phyloP scores from a whole-genome alignment of 2,797 vertebrate species.

The Gadopsis bispinosus region DNA sequence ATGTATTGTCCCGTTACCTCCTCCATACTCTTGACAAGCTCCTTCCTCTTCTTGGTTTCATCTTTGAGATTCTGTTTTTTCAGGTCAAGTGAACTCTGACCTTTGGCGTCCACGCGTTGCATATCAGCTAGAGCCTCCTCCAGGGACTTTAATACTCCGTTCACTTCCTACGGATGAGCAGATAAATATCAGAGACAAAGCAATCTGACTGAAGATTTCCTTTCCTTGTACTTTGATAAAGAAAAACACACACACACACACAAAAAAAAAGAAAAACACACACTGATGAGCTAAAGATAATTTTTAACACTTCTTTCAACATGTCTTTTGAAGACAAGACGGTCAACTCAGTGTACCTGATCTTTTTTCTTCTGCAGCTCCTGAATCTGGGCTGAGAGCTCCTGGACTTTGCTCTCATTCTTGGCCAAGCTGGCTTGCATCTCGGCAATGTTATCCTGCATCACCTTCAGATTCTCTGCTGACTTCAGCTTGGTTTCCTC shows the following conservation, averaged over 20 bases:
- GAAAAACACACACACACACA: no score
- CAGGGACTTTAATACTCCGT: constrained; percentile 83
- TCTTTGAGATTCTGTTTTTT: constrained; percentile 91
- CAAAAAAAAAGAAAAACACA: neutral
- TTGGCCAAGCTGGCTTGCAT: constrained; percentile 85
- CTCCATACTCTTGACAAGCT: constrained; percentile 90
- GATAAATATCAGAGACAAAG: neutral
- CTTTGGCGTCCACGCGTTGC: constrained; percentile 90
- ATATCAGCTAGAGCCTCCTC: constrained; percentile 88
- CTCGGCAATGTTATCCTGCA: constrained; percentile 84
- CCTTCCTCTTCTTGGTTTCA: constrained; percentile 89
- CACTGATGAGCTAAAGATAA: neutral
- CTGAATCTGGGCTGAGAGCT: constrained; percentile 87
- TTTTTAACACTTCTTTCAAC: neutral
- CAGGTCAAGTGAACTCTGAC: constrained; percentile 90
- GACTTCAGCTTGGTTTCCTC: constrained; percentile 91
- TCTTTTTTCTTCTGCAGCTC: constrained; percentile 90
- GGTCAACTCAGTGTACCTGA: constrained; percentile 79
- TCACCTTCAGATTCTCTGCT: constrained; percentile 85
- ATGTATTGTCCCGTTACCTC: constrained; percentile 82
- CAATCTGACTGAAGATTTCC: neutral
- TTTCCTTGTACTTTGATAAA: neutral
- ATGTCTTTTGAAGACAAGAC: neutral
- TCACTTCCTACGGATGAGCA: constrained; percentile 84
- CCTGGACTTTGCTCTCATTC: constrained; percentile 85